These are phyloP conservation scores for Ecliptopera silaceata DNA, from an alignment of 2,888 invertebrate species.

Conservation along the genomic window DNA sequence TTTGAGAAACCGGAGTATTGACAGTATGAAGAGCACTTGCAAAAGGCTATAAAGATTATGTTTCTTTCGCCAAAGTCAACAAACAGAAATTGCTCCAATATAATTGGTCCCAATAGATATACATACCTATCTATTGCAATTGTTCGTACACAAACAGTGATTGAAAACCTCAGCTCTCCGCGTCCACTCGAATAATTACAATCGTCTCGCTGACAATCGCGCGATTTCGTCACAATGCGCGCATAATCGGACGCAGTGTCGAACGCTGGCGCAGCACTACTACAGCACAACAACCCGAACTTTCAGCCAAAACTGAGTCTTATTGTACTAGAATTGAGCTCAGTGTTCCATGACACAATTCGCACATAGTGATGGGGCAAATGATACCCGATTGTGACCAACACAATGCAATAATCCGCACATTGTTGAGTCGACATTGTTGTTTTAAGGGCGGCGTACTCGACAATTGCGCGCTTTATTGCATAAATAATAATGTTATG, in stretches of 20 bases:
- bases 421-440: constrained; percentile 82
- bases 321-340: background rate
- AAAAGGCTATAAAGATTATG: too few species aligned
- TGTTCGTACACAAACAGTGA: constrained; percentile 59
- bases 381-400: constrained; percentile 73
- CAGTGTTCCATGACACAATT: background rate
- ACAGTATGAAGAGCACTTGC: too few species aligned
- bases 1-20: too few species aligned
- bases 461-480: constrained; percentile 81
- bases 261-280: constrained; percentile 52
- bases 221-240: constrained; percentile 80
- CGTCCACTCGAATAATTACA: constrained; percentile 79
- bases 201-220: constrained; percentile 82
- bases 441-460: constrained; percentile 81
- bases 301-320: constrained; percentile 38
- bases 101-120: constrained; percentile 29
- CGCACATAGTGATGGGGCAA: constrained; percentile 60
- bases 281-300: constrained; percentile 47
- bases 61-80: too few species aligned
- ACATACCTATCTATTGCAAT: constrained; percentile 39
- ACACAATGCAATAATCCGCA: constrained; percentile 83
- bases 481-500: constrained; percentile 83
- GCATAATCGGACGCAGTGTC: constrained; percentile 79
- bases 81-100: too few species aligned
- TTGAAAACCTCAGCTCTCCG: constrained; percentile 66